Evolutionary conservation across 2,113 vertebrate species (phyloP).

Genomic region (Haemorhous mexicanus): DNA sequence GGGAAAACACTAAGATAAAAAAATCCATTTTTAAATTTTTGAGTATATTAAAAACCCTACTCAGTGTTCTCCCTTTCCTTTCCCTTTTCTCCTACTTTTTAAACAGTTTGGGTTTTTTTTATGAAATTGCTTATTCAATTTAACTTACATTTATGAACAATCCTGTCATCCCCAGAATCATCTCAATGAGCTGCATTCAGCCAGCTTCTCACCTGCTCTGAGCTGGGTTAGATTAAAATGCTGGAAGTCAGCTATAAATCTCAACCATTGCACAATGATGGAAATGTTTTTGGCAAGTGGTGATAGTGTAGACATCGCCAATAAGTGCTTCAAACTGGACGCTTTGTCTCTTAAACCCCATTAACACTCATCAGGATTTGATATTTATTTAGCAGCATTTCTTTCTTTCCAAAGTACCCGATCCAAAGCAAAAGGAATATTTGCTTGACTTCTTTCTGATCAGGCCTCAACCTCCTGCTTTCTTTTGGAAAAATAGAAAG

Average conservation of each 20-base stretch:
- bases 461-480: background rate
- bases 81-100: background rate
- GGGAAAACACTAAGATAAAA: background rate
- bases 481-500: constrained; percentile 12
- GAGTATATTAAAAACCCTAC: background rate
- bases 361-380: constrained; percentile 58
- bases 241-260: constrained; percentile 36
- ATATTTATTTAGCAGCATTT: constrained; percentile 38
- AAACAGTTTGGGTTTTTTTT: background rate
- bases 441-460: constrained; percentile 37
- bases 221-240: constrained; percentile 22
- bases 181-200: background rate
- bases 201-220: constrained; percentile 34
- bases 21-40: background rate
- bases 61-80: background rate
- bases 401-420: background rate
- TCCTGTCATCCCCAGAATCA: background rate
- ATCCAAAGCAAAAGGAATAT: constrained; percentile 17
- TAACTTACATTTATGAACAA: background rate
- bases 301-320: constrained; percentile 64
- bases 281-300: constrained; percentile 67
- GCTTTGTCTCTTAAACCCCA: constrained; percentile 62
- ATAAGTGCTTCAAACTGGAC: constrained; percentile 67
- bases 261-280: constrained; percentile 47
- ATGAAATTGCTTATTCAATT: background rate